phyloP scores from a whole-genome alignment of 2,888 invertebrate species.

The Pheosia gnoma region DNA sequence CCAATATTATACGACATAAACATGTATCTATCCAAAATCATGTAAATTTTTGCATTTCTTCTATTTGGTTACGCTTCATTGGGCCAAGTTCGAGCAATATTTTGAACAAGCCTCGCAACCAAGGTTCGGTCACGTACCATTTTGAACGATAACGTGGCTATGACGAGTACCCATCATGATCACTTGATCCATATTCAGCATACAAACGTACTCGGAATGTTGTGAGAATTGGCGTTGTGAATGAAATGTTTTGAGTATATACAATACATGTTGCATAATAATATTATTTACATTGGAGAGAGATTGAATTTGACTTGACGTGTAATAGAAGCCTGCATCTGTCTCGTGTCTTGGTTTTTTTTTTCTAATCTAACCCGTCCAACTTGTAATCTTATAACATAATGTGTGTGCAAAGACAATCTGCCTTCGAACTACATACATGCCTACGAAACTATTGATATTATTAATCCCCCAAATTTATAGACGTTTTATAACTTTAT shows the following conservation, averaged over 20 bases:
- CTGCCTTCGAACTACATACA: slow-evolving; percentile 11
- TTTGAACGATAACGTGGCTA: no score
- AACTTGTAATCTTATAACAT: not conserved
- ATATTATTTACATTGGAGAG: slow-evolving; percentile 22
- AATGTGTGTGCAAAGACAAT: slow-evolving; percentile 23
- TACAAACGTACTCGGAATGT: slow-evolving; percentile 42
- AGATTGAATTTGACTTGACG: slow-evolving; percentile 25
- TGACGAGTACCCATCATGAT: not conserved
- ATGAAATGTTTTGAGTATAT: slow-evolving; percentile 37
- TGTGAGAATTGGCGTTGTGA: slow-evolving; percentile 46
- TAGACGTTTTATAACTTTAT: no score
- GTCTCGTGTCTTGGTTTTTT: not conserved
- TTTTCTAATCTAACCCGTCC: not conserved
- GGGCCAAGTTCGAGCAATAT: no score
- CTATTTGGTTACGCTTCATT: no score
- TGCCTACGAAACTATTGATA: not conserved
- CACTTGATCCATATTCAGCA: slow-evolving; percentile 16
- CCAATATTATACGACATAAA: no score
- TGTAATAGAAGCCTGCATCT: not conserved
- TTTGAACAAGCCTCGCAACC: no score
- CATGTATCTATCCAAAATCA: no score
- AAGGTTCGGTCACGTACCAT: no score
- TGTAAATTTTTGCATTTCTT: no score
- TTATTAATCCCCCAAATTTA: no score
- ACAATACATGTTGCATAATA: slow-evolving; percentile 16